Evolutionary conservation across 1,140 invertebrate species (phyloP).

Genomic region (Oreohelix idahoensis): DNA sequence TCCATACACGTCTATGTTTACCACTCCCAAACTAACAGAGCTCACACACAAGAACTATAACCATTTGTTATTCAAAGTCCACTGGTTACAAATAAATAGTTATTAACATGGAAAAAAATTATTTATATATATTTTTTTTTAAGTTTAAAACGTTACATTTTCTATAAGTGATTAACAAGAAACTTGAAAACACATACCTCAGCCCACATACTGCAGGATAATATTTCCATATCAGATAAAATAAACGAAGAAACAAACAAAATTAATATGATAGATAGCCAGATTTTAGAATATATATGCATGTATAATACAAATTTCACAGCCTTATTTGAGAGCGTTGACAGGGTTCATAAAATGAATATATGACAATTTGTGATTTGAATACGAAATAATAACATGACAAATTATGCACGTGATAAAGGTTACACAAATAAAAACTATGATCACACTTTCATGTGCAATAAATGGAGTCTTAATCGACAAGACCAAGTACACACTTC

Average conservation of each 20-base stretch:
- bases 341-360: neutral
- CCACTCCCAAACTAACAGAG: too few relatives aligned
- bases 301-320: constrained; percentile 23
- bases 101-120: neutral
- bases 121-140: neutral
- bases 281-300: neutral
- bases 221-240: neutral
- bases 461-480: neutral
- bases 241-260: neutral
- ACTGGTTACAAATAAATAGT: too few relatives aligned
- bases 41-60: too few relatives aligned
- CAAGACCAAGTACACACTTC: neutral
- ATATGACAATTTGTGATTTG: neutral
- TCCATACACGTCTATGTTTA: too few relatives aligned
- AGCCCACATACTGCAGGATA: neutral
- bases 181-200: neutral
- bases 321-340: constrained; percentile 20
- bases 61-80: too few relatives aligned
- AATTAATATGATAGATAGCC: neutral
- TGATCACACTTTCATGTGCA: neutral
- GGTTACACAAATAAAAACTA: neutral
- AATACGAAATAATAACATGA: neutral
- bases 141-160: neutral
- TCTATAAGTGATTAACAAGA: neutral
- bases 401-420: neutral